Evolutionary conservation across 2,797 vertebrate species (phyloP), one percentile per base, ranked within the genome.

Genomic region (Pipistrellus pygmaeus): DNA sequence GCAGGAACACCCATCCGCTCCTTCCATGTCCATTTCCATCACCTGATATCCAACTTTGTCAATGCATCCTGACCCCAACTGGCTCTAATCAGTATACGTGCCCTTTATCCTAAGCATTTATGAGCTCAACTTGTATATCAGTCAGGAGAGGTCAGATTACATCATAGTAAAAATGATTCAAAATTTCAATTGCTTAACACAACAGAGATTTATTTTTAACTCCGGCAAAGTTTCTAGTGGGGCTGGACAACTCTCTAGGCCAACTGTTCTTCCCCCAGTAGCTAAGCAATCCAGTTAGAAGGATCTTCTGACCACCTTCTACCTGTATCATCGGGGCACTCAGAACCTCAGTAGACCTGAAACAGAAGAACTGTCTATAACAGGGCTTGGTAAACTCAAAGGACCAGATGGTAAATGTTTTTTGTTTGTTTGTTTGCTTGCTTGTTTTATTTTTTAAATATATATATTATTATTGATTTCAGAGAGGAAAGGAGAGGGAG

Each of bases 151-250:
- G 25, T 7, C 71, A 41, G 35, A 81, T 92, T 35, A 83, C 17
- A 3, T n/a, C 55, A 46, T 71, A 17, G 4, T 87, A 12, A 86
- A 83, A 71, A 27, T 25, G 66, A 5, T 41, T 30, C 64, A 85
- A 88, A 75, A 80, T 35, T 44, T 90, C 44, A 62, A 7, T 87
- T 55, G 10, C 73, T 69, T 85, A 90, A 41, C 21, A 60, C 76
- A 82, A 53, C 21, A 81, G 78, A 89, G 44, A 30, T 72, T 91
- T 71, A 44, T 55, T 95, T 95, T 68, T 72, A 78, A 87, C 25
- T 75, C 73, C 35, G 1, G 17, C 5, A 10, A 85, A 72, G 64
- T 88, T 11, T 30, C 69, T 4, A 41, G 0, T 53, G 38, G 18
- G 8, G 20, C 41, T 87, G 27, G 53, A 66, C 25, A 32, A 35